Percentiles rank a stretch among this genome's conserved stretches.
These are phyloP conservation scores for Cladopsammia gracilis DNA, from an alignment of 64 coral and sea anemone genomes.

Conservation along the genomic window DNA sequence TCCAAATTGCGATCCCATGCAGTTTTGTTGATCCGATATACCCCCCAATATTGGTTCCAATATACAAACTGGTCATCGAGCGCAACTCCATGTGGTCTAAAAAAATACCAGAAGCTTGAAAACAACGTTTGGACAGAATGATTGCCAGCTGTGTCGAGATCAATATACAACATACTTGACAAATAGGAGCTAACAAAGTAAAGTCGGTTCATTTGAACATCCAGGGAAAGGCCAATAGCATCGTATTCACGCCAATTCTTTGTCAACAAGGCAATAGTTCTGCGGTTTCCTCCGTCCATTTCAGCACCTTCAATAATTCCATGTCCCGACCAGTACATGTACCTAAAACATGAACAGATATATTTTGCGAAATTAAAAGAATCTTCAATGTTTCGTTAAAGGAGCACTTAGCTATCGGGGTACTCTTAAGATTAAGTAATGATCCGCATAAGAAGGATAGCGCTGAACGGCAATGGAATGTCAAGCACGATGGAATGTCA, in stretches of 20 bases:
- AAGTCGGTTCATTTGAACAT: slow-evolving; percentile 28
- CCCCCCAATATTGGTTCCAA: not conserved
- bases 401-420: no score
- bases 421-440: no score
- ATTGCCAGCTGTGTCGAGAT: not conserved
- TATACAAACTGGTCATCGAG: slow-evolving; percentile 26
- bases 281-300: slow-evolving; percentile 43
- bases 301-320: slow-evolving; percentile 27
- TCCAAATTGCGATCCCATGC: no score
- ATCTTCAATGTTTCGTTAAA: no score
- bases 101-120: not conserved
- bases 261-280: not conserved
- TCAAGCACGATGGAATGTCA: no score
- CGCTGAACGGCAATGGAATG: no score
- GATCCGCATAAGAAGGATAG: no score
- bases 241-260: not conserved
- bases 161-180: not conserved
- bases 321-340: slow-evolving; percentile 1
- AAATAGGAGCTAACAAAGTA: slow-evolving; percentile 24
- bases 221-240: slow-evolving; percentile 21
- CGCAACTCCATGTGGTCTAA: not conserved
- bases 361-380: no score
- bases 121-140: not conserved
- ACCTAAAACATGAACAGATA: not conserved
- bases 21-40: not conserved